Conservation (phyloP, 2,797 vertebrate genomes). For the Falco biarmicus region DNA sequence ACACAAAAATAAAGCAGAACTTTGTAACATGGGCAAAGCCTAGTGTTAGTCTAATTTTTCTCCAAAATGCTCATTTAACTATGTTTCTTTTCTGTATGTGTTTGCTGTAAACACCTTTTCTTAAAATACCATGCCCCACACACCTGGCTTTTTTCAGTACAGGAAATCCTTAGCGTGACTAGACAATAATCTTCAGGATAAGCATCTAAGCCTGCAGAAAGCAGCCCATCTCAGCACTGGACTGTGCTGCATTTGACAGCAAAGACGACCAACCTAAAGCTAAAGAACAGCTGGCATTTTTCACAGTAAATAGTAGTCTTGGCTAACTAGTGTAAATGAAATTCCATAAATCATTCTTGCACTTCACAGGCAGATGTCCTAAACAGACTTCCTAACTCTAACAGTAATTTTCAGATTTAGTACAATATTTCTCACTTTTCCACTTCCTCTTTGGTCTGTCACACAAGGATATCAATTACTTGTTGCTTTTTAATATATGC, state of each 20-base stretch:
- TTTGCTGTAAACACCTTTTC: neutral
- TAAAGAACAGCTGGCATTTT: neutral
- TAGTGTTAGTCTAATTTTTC: neutral
- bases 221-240: neutral
- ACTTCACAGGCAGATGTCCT: neutral
- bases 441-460: neutral
- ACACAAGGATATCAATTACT: neutral
- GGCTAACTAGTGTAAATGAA: neutral
- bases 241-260: neutral
- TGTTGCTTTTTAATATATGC: neutral
- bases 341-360: neutral
- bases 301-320: neutral
- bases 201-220: neutral
- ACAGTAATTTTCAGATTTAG: neutral
- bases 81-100: neutral
- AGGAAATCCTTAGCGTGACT: neutral
- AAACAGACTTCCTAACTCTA: constrained; percentile 22
- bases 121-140: neutral
- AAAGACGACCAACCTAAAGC: neutral
- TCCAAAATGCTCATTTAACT: neutral
- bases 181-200: neutral
- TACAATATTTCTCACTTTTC: neutral
- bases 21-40: fast-evolving
- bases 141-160: neutral
- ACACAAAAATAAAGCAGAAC: neutral